Evolutionary conservation across 1,140 invertebrate genomes (phyloP), one percentile per base, ranked within the genome.

Genomic region (Lordiphosa mommai): DNA sequence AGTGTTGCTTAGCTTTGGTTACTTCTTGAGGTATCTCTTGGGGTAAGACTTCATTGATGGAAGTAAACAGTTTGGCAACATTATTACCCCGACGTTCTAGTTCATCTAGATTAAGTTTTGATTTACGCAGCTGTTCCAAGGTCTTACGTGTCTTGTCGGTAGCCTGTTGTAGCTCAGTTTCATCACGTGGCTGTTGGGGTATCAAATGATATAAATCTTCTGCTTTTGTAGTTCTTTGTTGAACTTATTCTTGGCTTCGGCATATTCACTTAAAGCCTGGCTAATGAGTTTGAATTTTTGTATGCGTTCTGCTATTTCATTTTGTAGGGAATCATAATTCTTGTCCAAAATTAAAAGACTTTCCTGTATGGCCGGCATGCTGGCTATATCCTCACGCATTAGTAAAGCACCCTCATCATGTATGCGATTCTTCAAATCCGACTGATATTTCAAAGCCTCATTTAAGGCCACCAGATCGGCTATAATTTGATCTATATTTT

Each of bases 341-440:
- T 92, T 92, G 65, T 96, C 95, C 30, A 95, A 91, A 0, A 93
- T 91, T 1, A 94, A 91, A 0, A 97, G 79, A 30, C 93, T 92
- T 53, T 94, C 94, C 88, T 97, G 95, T 51, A 96, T 93, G 2
- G 92, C 92, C 2, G 93, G 92, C 86, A 94, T 93, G 65, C 94
- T 94, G 17, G 92, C 92, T 61, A 95, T 93, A 89, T 96, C 95
- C 89, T 95, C 93, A 69, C 94, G 93, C 91, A 96, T 94, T 30
- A 97, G 87, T 44, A 93, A 90, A 12, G 93, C 90, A 1, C 94
- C 95, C 90, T 96, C 93, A 69, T 93, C 91, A 29, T 93, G 91
- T 1, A 95, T 89, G 41, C 90, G 89, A 38, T 93, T 90, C 76
- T 93, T 93, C 0, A 91, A 65, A 10, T 88, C 82, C 4, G 89